A percentile compares a stretch with the other conserved stretches of the same genome.
Evolutionary conservation across 2,888 invertebrate genomes (phyloP).

Genomic region (Tanytarsus gracilentus): DNA sequence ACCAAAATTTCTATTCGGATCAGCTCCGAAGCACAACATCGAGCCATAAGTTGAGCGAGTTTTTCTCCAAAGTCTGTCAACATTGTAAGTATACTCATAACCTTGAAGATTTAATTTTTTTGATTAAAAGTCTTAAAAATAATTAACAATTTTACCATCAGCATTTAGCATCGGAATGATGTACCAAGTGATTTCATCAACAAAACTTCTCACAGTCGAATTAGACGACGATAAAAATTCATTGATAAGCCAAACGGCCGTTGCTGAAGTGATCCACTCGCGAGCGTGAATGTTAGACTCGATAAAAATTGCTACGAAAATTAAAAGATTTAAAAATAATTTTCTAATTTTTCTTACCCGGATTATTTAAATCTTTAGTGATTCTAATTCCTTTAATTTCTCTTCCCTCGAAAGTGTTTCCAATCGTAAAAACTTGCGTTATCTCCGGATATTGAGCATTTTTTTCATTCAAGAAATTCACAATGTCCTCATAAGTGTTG

Average conservation of each 20-base stretch:
- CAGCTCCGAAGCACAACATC: constrained; percentile 51
- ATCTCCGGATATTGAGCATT: constrained; percentile 43
- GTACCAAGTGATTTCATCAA: constrained; percentile 59
- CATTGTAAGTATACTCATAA: constrained; percentile 55
- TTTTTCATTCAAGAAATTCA: constrained; percentile 33
- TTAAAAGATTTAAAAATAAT: too few relatives aligned
- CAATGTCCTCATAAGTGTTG: neutral
- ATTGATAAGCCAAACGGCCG: constrained; percentile 53
- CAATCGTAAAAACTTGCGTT: constrained; percentile 47
- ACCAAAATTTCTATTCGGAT: constrained; percentile 65
- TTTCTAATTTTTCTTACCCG: too few relatives aligned
- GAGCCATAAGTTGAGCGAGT: constrained; percentile 45
- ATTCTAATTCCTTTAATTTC: constrained; percentile 52
- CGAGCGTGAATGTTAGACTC: constrained; percentile 61
- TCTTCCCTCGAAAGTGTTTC: constrained; percentile 51
- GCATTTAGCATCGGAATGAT: constrained; percentile 66
- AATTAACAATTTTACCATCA: too few relatives aligned
- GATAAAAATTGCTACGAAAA: constrained; percentile 53
- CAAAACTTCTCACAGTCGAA: constrained; percentile 44
- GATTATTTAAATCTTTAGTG: constrained; percentile 44
- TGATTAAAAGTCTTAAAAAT: too few relatives aligned
- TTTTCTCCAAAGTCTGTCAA: constrained; percentile 56
- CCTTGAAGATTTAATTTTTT: constrained; percentile 75
- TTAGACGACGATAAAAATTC: constrained; percentile 51
- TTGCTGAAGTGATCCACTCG: constrained; percentile 65